Conservation (phyloP, 2,797 vertebrate genomes). For the Bovichtus diacanthus region DNA sequence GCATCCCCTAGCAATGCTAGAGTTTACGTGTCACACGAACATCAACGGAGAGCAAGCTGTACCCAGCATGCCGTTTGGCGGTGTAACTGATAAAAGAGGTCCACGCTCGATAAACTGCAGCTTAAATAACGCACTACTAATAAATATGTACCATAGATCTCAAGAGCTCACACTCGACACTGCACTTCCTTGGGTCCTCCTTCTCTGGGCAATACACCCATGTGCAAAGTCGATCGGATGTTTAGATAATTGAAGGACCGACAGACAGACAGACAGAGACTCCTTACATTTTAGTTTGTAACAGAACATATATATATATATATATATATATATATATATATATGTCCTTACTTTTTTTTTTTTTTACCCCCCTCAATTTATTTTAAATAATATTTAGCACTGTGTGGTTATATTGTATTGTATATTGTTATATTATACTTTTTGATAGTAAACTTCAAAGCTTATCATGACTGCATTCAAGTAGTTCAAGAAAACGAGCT, state of each 20-base stretch:
- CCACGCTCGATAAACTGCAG: background rate
- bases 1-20: background rate
- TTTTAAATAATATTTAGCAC: background rate
- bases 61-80: background rate
- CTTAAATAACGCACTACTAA: too few relatives aligned
- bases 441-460: background rate
- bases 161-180: background rate
- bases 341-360: too few relatives aligned
- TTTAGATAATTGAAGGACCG: background rate
- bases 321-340: too few relatives aligned
- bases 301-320: too few relatives aligned
- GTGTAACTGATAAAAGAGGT: background rate
- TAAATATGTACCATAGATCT: too few relatives aligned
- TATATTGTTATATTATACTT: background rate
- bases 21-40: background rate
- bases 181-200: background rate
- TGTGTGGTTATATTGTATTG: background rate
- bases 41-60: background rate
- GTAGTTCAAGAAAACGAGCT: background rate
- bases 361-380: constrained; percentile 1
- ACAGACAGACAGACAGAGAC: background rate
- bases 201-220: background rate
- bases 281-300: background rate
- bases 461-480: background rate
- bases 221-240: background rate